A percentile compares a stretch with the other conserved stretches of the same genome.
These are phyloP conservation scores for Schlechtendalia chinensis DNA, from an alignment of 1,140 invertebrate genomes.

Conservation along the genomic window DNA sequence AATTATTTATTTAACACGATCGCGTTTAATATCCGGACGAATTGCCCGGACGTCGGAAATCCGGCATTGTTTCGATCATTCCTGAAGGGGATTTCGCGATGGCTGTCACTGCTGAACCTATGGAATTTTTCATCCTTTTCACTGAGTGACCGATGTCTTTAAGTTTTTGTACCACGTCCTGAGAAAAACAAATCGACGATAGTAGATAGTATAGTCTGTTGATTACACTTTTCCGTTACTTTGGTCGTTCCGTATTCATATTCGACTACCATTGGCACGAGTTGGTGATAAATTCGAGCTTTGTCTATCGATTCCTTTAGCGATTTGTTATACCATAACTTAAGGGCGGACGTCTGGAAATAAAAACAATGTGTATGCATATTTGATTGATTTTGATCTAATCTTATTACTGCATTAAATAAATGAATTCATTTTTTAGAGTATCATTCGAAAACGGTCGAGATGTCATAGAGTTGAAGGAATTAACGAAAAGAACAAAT, in stretches of 20 bases:
- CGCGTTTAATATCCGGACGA: slow-evolving; percentile 48
- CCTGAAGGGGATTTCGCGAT: slow-evolving; percentile 21
- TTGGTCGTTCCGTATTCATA: slow-evolving; percentile 13
- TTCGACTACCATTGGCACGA: slow-evolving; percentile 17
- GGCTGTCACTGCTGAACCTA: slow-evolving; percentile 48
- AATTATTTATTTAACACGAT: too few species aligned
- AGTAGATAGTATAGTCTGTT: not conserved
- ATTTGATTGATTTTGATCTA: too few species aligned
- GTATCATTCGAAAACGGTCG: not conserved
- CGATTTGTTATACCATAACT: slow-evolving; percentile 24
- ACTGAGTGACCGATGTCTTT: slow-evolving; percentile 43
- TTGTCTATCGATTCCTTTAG: slow-evolving; percentile 31
- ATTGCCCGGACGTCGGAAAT: slow-evolving; percentile 51
- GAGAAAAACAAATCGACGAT: not conserved
- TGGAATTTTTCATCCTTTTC: not conserved
- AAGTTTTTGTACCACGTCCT: slow-evolving; percentile 45
- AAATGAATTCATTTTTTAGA: not conserved
- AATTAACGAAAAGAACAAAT: too few species aligned
- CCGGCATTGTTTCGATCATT: slow-evolving; percentile 47
- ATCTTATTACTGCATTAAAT: not conserved
- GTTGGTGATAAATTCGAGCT: slow-evolving; percentile 36
- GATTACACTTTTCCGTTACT: not conserved
- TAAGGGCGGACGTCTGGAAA: not conserved
- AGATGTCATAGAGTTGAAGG: too few species aligned
- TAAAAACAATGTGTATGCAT: not conserved